Base-by-base conservation (phyloP, 2,113 vertebrate species). In the Gnathonemus echidnorhynchus region DNA sequence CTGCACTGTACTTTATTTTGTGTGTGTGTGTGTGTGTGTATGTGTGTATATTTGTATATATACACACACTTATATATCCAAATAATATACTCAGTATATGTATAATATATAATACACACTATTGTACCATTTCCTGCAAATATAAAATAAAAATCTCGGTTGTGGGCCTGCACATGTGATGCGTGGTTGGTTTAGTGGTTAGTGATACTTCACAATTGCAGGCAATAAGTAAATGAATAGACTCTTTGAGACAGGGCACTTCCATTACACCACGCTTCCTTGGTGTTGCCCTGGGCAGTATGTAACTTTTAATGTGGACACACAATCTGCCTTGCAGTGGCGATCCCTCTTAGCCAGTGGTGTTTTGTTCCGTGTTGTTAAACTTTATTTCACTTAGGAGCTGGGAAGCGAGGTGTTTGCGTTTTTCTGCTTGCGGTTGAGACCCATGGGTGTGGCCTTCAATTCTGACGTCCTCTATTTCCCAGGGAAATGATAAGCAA, bases 401-500 rank as follows among this genome's bases (percentile, higher is more conserved):
- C 45, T 46, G 83, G 45, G 19, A 45, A n/a, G 21, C 21, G 45
- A 24, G 39, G 2, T 10, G 21, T 19, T 3, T 52, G 24, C n/a
- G 0, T 50, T 87, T 35, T 15, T 48, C 83, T 46, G 42, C 17
- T 21, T 85, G 83, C 2, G 1, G n/a, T 48, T 45, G 6, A 45
- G 45, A 21, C 8, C 83, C 24, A 10, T 24, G 19, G 39, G 19
- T 2, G 27, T n/a, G 86, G 1, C 49, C 86, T 39, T 87, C 52
- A 2, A 87, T 87, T 17, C 11, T 46, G 45, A 31, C 49, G 11
- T 52, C 48, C 27, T 87, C 19, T 11, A 35, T 87, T n/a, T 87
- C 27, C n/a, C n/a, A 87, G 86, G 86, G 86, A 87, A 87, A 86
- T 86, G 7, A 86, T 86, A 86, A 86, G n/a, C 85, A 86, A 86